Conservation (phyloP, 35 echinoderm and acorn worm species). For the Amphiura filiformis region DNA sequence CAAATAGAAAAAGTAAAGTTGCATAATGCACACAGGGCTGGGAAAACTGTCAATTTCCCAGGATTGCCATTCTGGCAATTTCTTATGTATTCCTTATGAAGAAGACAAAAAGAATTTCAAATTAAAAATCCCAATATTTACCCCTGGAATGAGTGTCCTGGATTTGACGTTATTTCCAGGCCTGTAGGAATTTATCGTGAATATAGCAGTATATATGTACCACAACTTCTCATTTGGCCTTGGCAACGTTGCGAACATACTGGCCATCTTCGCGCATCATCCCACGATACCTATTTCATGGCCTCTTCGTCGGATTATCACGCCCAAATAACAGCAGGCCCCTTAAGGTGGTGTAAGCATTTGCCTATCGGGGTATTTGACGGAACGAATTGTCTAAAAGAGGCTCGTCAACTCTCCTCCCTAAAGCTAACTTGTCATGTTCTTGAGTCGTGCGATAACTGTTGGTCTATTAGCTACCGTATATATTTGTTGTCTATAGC, state of each 20-base stretch:
- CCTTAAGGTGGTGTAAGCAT: neutral
- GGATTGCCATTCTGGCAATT: too few relatives aligned
- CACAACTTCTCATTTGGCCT: too few relatives aligned
- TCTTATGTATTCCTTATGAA: too few relatives aligned
- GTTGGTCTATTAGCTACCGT: neutral
- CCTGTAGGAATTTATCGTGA: too few relatives aligned
- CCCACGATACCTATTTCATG: neutral
- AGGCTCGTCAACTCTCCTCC: constrained; percentile 6
- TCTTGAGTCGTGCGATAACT: neutral
- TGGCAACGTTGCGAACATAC: neutral
- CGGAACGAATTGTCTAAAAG: constrained; percentile 1
- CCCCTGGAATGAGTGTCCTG: too few relatives aligned
- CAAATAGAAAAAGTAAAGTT: too few relatives aligned
- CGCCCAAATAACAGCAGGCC: neutral
- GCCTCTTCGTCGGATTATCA: neutral
- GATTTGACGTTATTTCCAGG: too few relatives aligned
- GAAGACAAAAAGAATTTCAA: too few relatives aligned
- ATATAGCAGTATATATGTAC: too few relatives aligned
- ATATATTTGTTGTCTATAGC: neutral
- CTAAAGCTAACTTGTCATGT: neutral
- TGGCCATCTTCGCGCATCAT: neutral
- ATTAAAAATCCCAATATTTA: too few relatives aligned
- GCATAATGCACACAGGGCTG: too few relatives aligned
- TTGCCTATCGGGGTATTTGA: neutral
- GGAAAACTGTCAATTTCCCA: too few relatives aligned